A percentile compares a stretch with the other conserved stretches of the same genome.
Evolutionary conservation across 1,140 invertebrate genomes (phyloP).

Genomic region (Heliconius nattereri): DNA sequence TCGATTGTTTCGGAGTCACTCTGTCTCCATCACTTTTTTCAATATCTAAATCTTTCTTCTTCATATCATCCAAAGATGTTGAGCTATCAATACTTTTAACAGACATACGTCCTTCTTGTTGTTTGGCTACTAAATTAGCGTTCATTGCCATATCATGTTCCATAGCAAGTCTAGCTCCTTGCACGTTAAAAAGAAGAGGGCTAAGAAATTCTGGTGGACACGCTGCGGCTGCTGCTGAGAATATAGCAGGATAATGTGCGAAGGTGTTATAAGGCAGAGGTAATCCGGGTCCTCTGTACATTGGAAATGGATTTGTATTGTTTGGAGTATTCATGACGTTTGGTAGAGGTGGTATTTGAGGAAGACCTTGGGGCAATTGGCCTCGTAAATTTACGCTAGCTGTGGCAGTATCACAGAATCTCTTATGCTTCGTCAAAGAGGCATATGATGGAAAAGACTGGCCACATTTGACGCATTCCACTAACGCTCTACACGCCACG

Average conservation of each 20-base stretch:
- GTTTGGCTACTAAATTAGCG: constrained; percentile 63
- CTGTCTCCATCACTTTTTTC: constrained; percentile 61
- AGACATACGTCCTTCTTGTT: constrained; percentile 69
- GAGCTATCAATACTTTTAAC: constrained; percentile 74
- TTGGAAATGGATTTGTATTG: constrained; percentile 85
- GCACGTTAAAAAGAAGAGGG: constrained; percentile 81
- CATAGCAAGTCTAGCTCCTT: constrained; percentile 72
- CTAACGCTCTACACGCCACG: constrained; percentile 92
- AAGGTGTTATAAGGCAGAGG: constrained; percentile 84
- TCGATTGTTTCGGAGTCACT: constrained; percentile 74
- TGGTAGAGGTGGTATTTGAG: constrained; percentile 76
- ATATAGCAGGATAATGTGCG: constrained; percentile 83
- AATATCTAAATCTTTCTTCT: constrained; percentile 62
- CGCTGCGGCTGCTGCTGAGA: constrained; percentile 76
- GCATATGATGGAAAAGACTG: constrained; percentile 95
- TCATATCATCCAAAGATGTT: constrained; percentile 65
- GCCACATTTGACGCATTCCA: constrained; percentile 95
- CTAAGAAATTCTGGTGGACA: constrained; percentile 80
- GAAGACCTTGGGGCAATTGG: constrained; percentile 76
- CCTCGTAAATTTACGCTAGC: constrained; percentile 75
- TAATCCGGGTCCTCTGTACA: constrained; percentile 83
- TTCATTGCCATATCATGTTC: constrained; percentile 73
- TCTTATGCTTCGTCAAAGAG: constrained; percentile 91
- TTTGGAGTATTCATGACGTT: constrained; percentile 81
- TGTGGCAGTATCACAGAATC: constrained; percentile 88